Conservation (phyloP, 2,113 vertebrate genomes). For the Pampusana beccarii region DNA sequence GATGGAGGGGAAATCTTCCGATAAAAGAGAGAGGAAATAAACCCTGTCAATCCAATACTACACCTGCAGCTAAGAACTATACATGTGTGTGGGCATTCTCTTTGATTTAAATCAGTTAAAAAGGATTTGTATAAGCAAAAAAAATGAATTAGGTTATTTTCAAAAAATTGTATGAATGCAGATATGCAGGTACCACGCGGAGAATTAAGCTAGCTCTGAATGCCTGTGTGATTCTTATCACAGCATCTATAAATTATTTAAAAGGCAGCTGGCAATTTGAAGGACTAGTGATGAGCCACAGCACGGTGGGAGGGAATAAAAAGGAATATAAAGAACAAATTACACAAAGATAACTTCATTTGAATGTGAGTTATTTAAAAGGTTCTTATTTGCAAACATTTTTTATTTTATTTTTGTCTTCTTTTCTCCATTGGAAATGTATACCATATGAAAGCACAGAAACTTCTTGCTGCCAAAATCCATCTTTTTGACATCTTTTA, state of each 20-base stretch:
- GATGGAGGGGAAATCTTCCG: neutral
- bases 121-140: neutral
- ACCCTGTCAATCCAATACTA: neutral
- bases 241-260: neutral
- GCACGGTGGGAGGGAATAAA: neutral
- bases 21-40: neutral
- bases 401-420: neutral
- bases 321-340: neutral
- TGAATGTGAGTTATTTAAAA: neutral
- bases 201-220: neutral
- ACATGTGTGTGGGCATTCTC: neutral
- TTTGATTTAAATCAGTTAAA: neutral
- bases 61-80: neutral
- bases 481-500: neutral
- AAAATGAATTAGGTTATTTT: neutral
- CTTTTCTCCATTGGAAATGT: neutral
- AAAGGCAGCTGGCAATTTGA: neutral
- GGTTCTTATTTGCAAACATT: neutral
- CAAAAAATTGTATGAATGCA: accelerated
- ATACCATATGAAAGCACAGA: neutral
- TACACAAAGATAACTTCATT: neutral
- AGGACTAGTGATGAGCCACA: neutral
- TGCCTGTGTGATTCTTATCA: neutral
- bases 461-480: neutral
- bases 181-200: neutral